A percentile compares a stretch with the other conserved stretches of the same genome.
Conservation (phyloP, 2,888 invertebrate genomes). For the Lycaena phlaeas region DNA sequence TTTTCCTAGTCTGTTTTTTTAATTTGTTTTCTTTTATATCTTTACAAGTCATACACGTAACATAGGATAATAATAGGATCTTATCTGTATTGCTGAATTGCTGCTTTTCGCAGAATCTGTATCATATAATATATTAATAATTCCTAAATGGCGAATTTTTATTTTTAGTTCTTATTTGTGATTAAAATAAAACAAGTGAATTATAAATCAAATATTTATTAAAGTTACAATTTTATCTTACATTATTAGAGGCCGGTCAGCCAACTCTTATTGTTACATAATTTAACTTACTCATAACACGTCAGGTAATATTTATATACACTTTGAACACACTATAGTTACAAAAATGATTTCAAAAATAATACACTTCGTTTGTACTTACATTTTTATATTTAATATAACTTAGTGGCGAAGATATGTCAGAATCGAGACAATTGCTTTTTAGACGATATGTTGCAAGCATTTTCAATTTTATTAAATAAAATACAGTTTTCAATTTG, state of each 20-base stretch:
- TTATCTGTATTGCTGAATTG: too few species aligned
- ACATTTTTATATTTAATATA: constrained; percentile 27
- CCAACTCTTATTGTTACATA: background rate
- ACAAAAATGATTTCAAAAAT: constrained; percentile 33
- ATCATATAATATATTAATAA: too few species aligned
- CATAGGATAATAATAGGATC: too few species aligned
- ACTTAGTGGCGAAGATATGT: constrained; percentile 22
- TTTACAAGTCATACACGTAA: too few species aligned
- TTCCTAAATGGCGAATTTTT: too few species aligned
- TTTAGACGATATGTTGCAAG: background rate
- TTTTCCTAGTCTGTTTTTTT: too few species aligned
- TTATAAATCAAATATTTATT: constrained; percentile 5
- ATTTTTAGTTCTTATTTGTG: too few species aligned
- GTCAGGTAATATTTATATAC: constrained; percentile 27
- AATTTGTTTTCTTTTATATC: too few species aligned
- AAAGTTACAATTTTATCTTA: constrained; percentile 1
- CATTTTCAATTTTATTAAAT: background rate
- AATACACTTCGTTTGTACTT: constrained; percentile 41
- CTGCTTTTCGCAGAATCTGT: too few species aligned
- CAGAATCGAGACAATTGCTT: constrained; percentile 12
- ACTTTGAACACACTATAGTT: constrained; percentile 39
- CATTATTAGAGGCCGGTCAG: background rate
- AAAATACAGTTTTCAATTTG: too few species aligned
- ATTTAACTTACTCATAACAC: constrained; percentile 8
- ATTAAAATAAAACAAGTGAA: background rate